Evolutionary conservation across 2,113 vertebrate genomes (phyloP), one percentile per base, ranked within the genome.

Genomic region (Microtus pennsylvanicus): DNA sequence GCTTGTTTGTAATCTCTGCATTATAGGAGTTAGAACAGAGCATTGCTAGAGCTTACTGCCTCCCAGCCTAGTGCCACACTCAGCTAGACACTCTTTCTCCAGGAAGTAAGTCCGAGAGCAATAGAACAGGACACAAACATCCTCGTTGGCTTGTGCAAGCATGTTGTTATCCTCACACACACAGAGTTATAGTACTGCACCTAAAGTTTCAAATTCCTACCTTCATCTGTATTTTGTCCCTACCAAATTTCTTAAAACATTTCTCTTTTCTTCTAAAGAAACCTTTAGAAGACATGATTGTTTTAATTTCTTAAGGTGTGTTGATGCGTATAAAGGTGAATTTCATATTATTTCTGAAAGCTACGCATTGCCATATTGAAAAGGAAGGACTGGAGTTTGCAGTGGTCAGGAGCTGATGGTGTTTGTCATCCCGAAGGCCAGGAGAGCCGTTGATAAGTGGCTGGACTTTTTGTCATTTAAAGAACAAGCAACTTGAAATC

Each of bases 401-500:
- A 2, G 26, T 80, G 50, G 22, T 50, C 30, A 50, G 14, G 28
- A 47, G 6, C 7, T 74, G 21, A 52, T 16, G 16, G 10, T 42
- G 33, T 30, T 17, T 3, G 1, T 33, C 47, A 47, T 26, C 38
- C 47, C 13, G 1, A 67, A 58, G 21, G 19, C 63, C 89, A 28
- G 65, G 55, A 50, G 35, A 22, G 33, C 9, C 38, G 8, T 28
- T 47, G 26, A 33, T 14, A 74, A 7, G 52, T 74, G 35, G 35
- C 22, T 95, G 78, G 33, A 70, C 33, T 69, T 65, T 38, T 55
- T 45, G 3, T 75, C 17, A 50, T 87, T 47, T 24, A 70, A 85
- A 77, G 26, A 78, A 52, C n/a, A 67, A 74, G 35, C 55, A 77
- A 11, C 50, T 93, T 88, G 75, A 93, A 88, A 91, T 78, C 38